Evolutionary conservation across 2,888 invertebrate species (phyloP).

Genomic region (Chrysolina americana): DNA sequence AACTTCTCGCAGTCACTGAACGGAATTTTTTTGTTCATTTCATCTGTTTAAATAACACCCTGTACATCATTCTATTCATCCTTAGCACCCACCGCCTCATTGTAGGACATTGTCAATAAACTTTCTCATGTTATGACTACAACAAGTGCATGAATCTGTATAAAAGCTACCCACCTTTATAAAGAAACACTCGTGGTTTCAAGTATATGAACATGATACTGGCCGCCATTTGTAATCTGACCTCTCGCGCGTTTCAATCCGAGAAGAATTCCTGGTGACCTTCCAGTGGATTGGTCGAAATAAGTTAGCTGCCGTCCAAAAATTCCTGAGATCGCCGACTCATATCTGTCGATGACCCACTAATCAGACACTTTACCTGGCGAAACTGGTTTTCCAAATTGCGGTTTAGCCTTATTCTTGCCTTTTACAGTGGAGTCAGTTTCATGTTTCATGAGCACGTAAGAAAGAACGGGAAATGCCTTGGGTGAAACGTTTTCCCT

Average conservation of each 20-base stretch:
- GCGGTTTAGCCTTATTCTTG: not conserved
- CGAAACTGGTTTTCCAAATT: slow-evolving; percentile 48
- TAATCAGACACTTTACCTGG: slow-evolving; percentile 44
- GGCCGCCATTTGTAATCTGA: slow-evolving; percentile 1
- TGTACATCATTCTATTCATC: too few species aligned
- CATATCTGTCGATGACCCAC: slow-evolving; percentile 46
- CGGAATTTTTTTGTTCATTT: too few species aligned
- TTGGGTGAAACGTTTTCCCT: not conserved
- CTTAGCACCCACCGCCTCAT: too few species aligned
- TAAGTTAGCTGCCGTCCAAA: slow-evolving; percentile 27
- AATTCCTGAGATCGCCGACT: slow-evolving; percentile 40
- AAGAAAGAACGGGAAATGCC: slow-evolving; percentile 3
- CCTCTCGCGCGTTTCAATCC: slow-evolving; percentile 14
- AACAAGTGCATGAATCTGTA: too few species aligned
- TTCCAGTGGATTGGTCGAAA: slow-evolving; percentile 21
- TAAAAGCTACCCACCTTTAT: too few species aligned
- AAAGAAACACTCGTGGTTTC: too few species aligned
- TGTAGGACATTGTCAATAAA: too few species aligned
- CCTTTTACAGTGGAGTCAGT: not conserved
- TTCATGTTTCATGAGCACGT: not conserved
- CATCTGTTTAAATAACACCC: too few species aligned
- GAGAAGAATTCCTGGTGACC: slow-evolving; percentile 18
- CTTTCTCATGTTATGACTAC: too few species aligned
- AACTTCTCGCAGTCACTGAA: too few species aligned
- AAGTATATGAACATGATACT: too few species aligned